Conservation (phyloP, 2,797 vertebrate genomes). For the Phoebastria nigripes region DNA sequence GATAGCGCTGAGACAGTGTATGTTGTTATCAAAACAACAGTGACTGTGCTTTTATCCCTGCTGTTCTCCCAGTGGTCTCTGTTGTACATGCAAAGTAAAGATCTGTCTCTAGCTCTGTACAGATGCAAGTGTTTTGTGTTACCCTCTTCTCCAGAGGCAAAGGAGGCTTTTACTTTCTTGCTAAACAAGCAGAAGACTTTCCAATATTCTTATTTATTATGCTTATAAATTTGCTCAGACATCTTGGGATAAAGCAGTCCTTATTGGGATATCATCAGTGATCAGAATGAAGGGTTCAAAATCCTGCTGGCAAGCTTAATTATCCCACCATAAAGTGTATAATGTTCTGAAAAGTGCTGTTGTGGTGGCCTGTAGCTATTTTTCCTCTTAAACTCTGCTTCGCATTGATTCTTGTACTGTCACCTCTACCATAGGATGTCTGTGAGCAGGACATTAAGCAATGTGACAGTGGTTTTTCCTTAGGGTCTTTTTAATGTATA, state of each 20-base stretch:
- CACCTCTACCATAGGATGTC: not conserved
- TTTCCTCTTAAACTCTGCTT: not conserved
- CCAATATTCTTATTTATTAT: not conserved
- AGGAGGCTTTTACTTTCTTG: not conserved
- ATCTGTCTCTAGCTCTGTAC: not conserved
- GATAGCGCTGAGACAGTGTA: not conserved
- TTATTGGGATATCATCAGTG: not conserved
- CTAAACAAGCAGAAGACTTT: not conserved
- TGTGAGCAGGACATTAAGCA: not conserved
- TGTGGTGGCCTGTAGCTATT: not conserved
- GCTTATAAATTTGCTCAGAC: not conserved
- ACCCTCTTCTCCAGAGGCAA: not conserved
- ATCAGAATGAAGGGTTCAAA: not conserved
- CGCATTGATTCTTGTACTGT: not conserved
- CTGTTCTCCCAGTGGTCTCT: not conserved
- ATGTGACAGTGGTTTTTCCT: not conserved
- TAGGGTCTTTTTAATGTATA: not conserved
- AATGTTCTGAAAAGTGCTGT: not conserved
- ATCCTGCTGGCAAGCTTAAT: not conserved
- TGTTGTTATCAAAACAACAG: not conserved
- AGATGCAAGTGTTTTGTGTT: not conserved
- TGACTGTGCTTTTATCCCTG: not conserved
- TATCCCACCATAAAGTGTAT: not conserved
- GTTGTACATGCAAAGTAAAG: not conserved
- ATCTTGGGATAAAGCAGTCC: not conserved